phyloP scores from a whole-genome alignment of 2,797 vertebrate genomes.

The Caiman crocodilus region DNA sequence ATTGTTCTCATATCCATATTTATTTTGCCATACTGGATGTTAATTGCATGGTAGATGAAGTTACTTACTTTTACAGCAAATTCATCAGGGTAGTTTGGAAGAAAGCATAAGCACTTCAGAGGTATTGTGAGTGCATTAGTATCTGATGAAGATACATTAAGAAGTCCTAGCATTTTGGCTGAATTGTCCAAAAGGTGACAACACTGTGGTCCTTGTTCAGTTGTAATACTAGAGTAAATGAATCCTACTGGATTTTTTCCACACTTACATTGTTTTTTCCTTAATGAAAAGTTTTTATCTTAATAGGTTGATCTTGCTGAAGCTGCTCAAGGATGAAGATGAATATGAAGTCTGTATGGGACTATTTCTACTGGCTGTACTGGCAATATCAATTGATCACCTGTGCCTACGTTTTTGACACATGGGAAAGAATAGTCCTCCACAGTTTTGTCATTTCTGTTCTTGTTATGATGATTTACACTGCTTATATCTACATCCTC shows the following conservation, averaged over 20 bases:
- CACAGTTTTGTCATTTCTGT: conserved; percentile 87
- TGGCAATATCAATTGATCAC: conserved; percentile 94
- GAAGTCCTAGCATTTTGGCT: background rate
- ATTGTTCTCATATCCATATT: too few relatives aligned
- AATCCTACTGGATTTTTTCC: background rate
- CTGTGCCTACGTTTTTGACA: conserved; percentile 91
- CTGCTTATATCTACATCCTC: conserved; percentile 90
- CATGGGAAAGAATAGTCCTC: conserved; percentile 92
- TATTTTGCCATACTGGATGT: too few relatives aligned
- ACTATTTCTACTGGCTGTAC: conserved; percentile 91
- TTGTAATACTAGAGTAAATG: background rate
- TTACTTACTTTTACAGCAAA: too few relatives aligned
- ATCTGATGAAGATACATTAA: background rate
- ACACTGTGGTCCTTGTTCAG: background rate
- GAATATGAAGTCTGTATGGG: conserved; percentile 86
- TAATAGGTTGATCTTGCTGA: conserved; percentile 18
- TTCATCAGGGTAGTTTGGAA: too few relatives aligned
- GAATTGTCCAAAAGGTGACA: background rate
- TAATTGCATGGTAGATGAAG: too few relatives aligned
- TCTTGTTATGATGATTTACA: conserved; percentile 88
- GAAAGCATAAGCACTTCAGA: too few relatives aligned
- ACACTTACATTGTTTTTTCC: background rate
- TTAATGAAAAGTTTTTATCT: background rate
- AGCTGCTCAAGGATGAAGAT: conserved; percentile 70
- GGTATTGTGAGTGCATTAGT: background rate